These are phyloP conservation scores for Chrysaora quinquecirrha DNA, from an alignment of 30 jellyfish, hydroid and myxozoan species.

Conservation along the genomic window DNA sequence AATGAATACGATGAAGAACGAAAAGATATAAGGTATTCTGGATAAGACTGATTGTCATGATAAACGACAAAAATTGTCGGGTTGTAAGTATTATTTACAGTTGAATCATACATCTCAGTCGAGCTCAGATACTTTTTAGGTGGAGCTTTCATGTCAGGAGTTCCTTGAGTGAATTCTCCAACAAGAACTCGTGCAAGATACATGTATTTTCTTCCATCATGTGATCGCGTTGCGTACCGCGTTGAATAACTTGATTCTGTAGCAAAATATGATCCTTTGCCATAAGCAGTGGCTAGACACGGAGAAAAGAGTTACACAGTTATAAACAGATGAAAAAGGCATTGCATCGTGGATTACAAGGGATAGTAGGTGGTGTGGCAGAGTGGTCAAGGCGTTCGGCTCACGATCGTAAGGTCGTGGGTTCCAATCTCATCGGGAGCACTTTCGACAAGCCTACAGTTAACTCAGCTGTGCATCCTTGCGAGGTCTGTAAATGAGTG, in stretches of 20 bases:
- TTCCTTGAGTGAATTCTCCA: conserved; percentile 44
- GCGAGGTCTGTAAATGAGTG: no score
- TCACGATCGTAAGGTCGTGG: no score
- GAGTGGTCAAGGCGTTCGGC: no score
- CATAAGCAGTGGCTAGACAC: conserved; percentile 38
- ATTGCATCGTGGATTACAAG: no score
- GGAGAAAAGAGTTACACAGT: no score
- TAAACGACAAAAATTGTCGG: conserved; percentile 54
- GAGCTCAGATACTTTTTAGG: conserved; percentile 18
- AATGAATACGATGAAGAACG: no score
- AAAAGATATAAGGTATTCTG: conserved; percentile 30
- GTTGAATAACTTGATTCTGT: conserved; percentile 23
- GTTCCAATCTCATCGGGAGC: no score
- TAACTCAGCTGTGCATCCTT: no score
- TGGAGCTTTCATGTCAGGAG: conserved; percentile 26
- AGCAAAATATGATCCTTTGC: conserved; percentile 49
- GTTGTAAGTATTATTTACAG: background rate
- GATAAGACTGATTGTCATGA: conserved; percentile 57
- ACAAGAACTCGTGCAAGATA: conserved; percentile 43
- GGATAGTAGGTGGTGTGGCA: no score
- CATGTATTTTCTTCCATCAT: conserved; percentile 5
- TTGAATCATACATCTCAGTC: conserved; percentile 39
- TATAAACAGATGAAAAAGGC: no score
- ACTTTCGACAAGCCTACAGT: no score
- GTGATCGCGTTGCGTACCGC: conserved; percentile 1